phyloP scores from a whole-genome alignment of 2,797 vertebrate species.

The Acrocephalus scirpaceus region DNA sequence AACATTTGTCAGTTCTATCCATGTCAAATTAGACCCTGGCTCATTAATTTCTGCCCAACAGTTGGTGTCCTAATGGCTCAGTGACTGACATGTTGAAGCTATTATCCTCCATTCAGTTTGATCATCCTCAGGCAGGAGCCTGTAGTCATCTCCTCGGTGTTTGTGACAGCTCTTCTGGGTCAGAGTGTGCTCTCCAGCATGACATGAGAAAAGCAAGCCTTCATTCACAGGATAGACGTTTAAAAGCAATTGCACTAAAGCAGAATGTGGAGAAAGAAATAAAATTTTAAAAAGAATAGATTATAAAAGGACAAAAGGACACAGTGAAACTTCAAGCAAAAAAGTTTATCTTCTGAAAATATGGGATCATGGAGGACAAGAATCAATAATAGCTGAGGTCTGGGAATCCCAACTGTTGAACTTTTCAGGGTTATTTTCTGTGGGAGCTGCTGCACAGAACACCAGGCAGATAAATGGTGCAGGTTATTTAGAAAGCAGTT shows the following conservation, averaged over 20 bases:
- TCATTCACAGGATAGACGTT: neutral
- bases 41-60: conserved; percentile 8
- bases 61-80: neutral
- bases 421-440: neutral
- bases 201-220: neutral
- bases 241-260: neutral
- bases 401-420: neutral
- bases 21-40: neutral
- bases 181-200: neutral
- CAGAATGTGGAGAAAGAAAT: neutral
- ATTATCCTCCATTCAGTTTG: neutral
- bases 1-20: neutral
- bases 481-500: neutral
- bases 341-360: neutral
- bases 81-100: neutral
- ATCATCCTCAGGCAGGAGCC: neutral
- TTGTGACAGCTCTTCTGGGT: neutral
- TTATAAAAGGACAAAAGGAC: neutral
- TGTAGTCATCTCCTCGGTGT: neutral
- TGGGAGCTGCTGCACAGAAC: neutral
- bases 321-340: neutral
- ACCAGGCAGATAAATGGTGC: neutral
- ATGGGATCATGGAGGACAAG: neutral
- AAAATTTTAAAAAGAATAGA: neutral
- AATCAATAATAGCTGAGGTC: neutral